phyloP scores from a whole-genome alignment of 2,113 vertebrate species.

The Heterotilapia buettikoferi region DNA sequence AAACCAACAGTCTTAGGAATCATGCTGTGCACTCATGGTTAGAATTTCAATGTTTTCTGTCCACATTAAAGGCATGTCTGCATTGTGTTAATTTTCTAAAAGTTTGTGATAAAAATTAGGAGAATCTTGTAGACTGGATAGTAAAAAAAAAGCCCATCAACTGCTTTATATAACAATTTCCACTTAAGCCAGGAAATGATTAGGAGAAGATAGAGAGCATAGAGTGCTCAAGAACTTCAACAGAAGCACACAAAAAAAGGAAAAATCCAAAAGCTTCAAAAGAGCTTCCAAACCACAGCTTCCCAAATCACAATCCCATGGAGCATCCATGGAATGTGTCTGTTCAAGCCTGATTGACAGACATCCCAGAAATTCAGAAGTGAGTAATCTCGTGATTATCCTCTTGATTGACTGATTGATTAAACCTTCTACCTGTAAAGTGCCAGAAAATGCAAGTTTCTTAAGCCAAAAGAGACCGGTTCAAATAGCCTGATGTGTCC shows the following conservation, averaged over 20 bases:
- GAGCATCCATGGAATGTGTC: background rate
- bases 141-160: background rate
- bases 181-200: background rate
- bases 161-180: background rate
- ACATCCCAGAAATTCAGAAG: background rate
- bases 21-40: background rate
- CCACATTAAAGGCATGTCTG: background rate
- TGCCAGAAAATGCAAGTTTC: background rate
- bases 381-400: background rate
- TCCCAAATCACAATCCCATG: background rate
- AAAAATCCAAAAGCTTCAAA: background rate
- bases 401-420: background rate
- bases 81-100: background rate
- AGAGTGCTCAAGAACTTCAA: background rate
- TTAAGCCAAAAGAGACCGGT: background rate
- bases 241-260: background rate
- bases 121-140: background rate
- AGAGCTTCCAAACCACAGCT: background rate
- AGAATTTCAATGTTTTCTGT: background rate
- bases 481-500: background rate
- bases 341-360: background rate
- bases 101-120: rapidly evolving
- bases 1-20: background rate
- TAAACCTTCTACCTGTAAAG: background rate
- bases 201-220: background rate